Base-by-base conservation (phyloP, 2,888 invertebrate species). In the Arrhopalites spinosus region DNA sequence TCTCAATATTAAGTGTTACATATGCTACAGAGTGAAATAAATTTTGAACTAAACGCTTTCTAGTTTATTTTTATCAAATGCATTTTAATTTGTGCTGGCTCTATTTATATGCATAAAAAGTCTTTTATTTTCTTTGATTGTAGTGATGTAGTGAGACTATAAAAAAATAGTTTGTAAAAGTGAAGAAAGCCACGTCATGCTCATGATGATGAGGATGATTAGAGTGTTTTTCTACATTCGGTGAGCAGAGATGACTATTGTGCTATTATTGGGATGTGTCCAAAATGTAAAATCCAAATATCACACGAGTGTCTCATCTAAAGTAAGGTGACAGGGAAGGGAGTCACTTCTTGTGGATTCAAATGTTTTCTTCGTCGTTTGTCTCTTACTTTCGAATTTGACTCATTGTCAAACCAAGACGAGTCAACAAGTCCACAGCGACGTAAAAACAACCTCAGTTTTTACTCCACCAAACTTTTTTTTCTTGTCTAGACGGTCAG, bases 211-310 rank as follows among this genome's bases (percentile, higher is more conserved):
- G 68, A 68, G 23, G 45, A 50, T 68, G 50, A 47, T 68, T 68
- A 13, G 47, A 68, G 45, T 68, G 25, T 50, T 68, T 50, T 50
- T 15, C 27, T 68, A 25, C 47, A 23, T 23, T 11, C 8, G 68
- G 50, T 50, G 50, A 68, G 68, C 8, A 27, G 27, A 13, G 29
- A 43, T 36, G 61, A 61, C 45, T 45, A 68, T 68, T 43, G 43
- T 68, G 68, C 68, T 68, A 17, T 68, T 50, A 47, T 68, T 68
- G 68, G 68, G 68, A 68, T 68, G 7, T 17, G 68, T 68, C 68
- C 68, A 68, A 68, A 67, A 67, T 43, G 43, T 67, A 67, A 67
- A 67, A 47, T 50, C 25, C 47, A 36, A 30, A 43, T 66, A 36
- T 68, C 43, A 25, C 17, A 25, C 43, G 68, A 23, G 17, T 13